A percentile compares a stretch with the other conserved stretches of the same genome.
These are phyloP conservation scores for Troilus luridus DNA, from an alignment of 2,888 invertebrate genomes.

Conservation along the genomic window DNA sequence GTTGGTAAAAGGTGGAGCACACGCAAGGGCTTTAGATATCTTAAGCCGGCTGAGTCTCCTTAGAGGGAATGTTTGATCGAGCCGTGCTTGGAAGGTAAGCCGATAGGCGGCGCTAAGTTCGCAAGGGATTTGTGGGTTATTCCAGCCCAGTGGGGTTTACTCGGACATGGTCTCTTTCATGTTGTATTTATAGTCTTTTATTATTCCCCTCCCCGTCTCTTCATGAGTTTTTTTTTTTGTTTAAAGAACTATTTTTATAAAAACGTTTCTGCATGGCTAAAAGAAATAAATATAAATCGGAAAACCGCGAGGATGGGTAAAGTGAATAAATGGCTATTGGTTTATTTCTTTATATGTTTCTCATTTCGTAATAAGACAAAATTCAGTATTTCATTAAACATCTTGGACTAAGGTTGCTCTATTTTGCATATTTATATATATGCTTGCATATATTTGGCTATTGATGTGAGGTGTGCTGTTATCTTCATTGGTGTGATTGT, in stretches of 20 bases:
- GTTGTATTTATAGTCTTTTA: constrained; percentile 18
- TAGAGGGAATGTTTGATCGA: constrained; percentile 34
- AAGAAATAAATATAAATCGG: not conserved
- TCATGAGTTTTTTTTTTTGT: not conserved
- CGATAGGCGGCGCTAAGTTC: constrained; percentile 34
- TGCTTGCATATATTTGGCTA: no score
- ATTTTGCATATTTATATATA: no score
- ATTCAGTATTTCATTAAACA: no score
- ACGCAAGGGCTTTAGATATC: constrained; percentile 26
- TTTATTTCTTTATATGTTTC: not conserved
- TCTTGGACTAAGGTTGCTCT: no score
- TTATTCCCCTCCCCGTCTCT: not conserved
- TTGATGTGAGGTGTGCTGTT: no score
- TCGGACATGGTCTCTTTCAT: constrained; percentile 1
- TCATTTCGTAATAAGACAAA: not conserved
- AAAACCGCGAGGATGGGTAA: not conserved
- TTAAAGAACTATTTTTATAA: not conserved
- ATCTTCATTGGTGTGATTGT: not conserved
- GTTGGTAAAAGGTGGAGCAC: not conserved
- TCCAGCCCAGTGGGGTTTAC: constrained; percentile 45
- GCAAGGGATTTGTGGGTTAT: constrained; percentile 43
- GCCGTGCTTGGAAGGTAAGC: constrained; percentile 17
- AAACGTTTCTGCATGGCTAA: not conserved
- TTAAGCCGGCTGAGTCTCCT: constrained; percentile 13
- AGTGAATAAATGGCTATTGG: not conserved